phyloP scores from a whole-genome alignment of 2,888 invertebrate species.

The Scaptomyza tumidula region DNA sequence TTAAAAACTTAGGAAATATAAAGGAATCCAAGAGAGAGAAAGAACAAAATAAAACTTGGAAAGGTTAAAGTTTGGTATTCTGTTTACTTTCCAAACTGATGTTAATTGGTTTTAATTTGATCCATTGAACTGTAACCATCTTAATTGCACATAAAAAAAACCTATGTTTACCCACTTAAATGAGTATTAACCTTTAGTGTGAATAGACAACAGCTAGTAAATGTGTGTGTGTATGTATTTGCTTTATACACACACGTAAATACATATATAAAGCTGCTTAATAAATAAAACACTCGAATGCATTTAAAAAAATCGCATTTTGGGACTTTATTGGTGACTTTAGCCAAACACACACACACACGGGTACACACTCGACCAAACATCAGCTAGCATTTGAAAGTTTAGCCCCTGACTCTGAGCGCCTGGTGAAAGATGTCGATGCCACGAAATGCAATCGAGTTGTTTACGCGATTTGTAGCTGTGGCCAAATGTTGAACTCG shows the following conservation, averaged over 20 bases:
- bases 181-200: conserved; percentile 51
- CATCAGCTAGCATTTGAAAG: conserved; percentile 8
- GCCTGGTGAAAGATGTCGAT: conserved; percentile 57
- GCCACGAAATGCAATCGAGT: conserved; percentile 64
- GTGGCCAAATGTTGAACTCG: conserved; percentile 67
- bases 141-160: conserved; percentile 54
- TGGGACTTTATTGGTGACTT: conserved; percentile 53
- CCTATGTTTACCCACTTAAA: conserved; percentile 64
- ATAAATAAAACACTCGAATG: conserved; percentile 75
- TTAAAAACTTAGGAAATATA: too few relatives aligned
- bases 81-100: neutral
- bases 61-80: too few relatives aligned
- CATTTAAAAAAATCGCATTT: conserved; percentile 75
- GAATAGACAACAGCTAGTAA: conserved; percentile 7
- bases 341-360: neutral
- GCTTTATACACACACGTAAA: neutral
- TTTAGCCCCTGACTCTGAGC: conserved; percentile 35
- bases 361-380: neutral
- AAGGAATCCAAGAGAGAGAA: too few relatives aligned
- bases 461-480: conserved; percentile 78
- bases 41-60: neutral
- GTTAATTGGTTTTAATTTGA: conserved; percentile 1
- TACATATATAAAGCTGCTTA: conserved; percentile 28
- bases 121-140: conserved; percentile 21
- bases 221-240: neutral